These are phyloP conservation scores for Thermophis baileyi DNA, from an alignment of 2,113 vertebrate species.

Conservation along the genomic window DNA sequence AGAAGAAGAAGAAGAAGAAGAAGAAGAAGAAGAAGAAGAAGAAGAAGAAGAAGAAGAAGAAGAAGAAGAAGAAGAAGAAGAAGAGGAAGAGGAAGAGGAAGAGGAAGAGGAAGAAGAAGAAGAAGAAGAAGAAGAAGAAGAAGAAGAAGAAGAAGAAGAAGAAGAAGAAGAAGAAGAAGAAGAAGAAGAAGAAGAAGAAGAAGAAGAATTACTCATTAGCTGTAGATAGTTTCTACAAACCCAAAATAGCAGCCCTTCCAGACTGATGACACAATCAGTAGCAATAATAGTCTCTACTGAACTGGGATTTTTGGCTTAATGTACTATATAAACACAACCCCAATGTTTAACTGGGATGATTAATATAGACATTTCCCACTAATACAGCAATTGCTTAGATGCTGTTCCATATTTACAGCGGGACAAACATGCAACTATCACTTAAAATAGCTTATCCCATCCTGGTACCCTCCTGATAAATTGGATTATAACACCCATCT, in stretches of 20 bases:
- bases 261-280: background rate
- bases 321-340: background rate
- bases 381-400: background rate
- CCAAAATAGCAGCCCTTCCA: background rate
- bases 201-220: background rate
- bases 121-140: too few relatives aligned
- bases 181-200: too few relatives aligned
- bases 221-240: background rate
- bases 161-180: background rate
- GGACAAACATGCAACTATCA: background rate
- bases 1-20: too few relatives aligned
- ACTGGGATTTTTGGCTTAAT: background rate
- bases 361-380: background rate
- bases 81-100: too few relatives aligned
- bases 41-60: too few relatives aligned
- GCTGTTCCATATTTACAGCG: background rate
- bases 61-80: rapidly evolving
- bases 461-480: background rate
- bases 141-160: too few relatives aligned
- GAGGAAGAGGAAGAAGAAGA: background rate
- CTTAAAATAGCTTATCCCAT: background rate
- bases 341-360: background rate
- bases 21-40: too few relatives aligned
- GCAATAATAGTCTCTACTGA: background rate
- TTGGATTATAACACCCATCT: background rate